Base-by-base conservation (phyloP, 2,888 invertebrate species). In the Flexamia atlantica region DNA sequence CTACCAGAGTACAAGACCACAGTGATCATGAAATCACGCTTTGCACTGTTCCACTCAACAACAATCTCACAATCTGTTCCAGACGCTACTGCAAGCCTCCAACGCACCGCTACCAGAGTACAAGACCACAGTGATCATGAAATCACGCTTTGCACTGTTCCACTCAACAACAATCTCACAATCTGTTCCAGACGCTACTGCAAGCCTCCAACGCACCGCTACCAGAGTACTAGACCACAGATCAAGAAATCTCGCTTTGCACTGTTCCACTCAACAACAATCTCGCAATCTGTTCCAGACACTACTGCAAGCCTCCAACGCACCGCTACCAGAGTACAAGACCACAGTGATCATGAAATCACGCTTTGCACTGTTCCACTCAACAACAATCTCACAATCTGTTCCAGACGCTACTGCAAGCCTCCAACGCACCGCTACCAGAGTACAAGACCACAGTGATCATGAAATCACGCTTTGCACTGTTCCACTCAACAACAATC, bases 1-100 rank as follows among this genome's bases (percentile, higher is more conserved):
- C 92, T 97, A 87, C 98, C 98, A 36, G 98, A 98, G 91, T 98
- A 98, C 92, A 98, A 98, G 93, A 98, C 98, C 79, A 95, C 97
- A 86, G 96, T 97, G 83, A 93, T 97, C 89, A 97, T 98, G 92
- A 97, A 97, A 90, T 98, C 98, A 88, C 94, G 95, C 89, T 96
- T 97, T 90, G 97, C 98, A 89, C 93, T 98, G 88, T 96, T 98
- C 87, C 98, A 98, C 92, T 98, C n/a, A n/a, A n/a, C n/a, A n/a
- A n/a, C n/a, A n/a, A n/a, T n/a, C n/a, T n/a, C n/a, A n/a, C n/a
- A n/a, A n/a, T n/a, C n/a, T n/a, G n/a, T n/a, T n/a, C n/a, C n/a
- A n/a, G n/a, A n/a, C n/a, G n/a, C n/a, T n/a, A n/a, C n/a, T n/a
- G n/a, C n/a, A n/a, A n/a, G n/a, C n/a, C n/a, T n/a, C n/a, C n/a